Percentiles rank a stretch among this genome's conserved stretches.
Conservation (phyloP, 92 coral and sea anemone genomes). For the Umimayanthus chanpuru region DNA sequence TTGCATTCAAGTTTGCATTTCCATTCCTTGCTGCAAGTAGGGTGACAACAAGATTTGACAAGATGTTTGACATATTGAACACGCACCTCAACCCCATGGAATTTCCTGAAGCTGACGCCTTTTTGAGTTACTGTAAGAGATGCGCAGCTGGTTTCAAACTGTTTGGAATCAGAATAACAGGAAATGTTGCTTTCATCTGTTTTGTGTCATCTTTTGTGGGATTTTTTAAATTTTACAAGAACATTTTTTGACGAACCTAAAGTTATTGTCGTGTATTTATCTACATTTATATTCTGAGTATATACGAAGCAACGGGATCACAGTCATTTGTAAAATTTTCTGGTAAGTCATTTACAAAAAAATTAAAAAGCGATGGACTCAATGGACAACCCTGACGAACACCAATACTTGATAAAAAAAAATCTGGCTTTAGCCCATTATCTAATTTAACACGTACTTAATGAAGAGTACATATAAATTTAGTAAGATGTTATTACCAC, state of each 20-base stretch:
- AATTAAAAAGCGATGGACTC: no score
- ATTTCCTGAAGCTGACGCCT: conserved; percentile 57
- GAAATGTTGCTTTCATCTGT: conserved; percentile 59
- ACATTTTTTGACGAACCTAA: background rate
- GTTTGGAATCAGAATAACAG: conserved; percentile 52
- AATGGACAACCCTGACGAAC: no score
- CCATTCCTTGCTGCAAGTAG: conserved; percentile 70
- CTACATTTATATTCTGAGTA: no score
- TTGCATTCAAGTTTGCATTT: conserved; percentile 72
- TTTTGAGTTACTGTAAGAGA: conserved; percentile 60
- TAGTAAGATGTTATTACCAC: no score
- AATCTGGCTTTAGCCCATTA: no score
- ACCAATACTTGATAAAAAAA: no score
- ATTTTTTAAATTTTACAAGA: conserved; percentile 60
- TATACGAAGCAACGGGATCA: no score
- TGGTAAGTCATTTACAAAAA: no score
- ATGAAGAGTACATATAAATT: no score
- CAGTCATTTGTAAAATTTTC: no score
- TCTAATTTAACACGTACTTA: no score
- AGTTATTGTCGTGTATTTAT: no score
- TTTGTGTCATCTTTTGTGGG: conserved; percentile 65
- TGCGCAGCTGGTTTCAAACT: conserved; percentile 69
- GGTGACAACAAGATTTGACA: conserved; percentile 60
- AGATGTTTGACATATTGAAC: conserved; percentile 54
- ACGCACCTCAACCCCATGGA: conserved; percentile 34